phyloP scores from a whole-genome alignment of 1,140 invertebrate genomes.

The Brachionus sp. region DNA sequence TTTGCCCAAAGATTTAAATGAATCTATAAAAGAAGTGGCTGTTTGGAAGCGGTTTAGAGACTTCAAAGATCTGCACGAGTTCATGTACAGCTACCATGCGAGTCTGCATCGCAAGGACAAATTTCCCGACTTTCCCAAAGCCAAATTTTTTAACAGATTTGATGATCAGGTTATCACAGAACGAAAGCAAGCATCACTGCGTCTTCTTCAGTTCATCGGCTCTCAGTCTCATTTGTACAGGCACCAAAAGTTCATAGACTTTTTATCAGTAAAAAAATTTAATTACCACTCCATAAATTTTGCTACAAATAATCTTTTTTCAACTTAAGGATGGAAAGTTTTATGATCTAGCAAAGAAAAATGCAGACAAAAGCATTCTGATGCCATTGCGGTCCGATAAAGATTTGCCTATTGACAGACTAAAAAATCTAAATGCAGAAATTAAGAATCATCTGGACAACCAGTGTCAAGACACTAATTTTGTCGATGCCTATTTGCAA shows the following conservation, averaged over 20 bases:
- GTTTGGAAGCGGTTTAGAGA: conserved; percentile 41
- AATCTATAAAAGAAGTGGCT: conserved; percentile 24
- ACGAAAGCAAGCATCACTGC: not conserved
- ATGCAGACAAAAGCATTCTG: not conserved
- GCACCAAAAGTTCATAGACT: conserved; percentile 40
- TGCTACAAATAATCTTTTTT: not conserved
- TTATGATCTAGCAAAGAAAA: not conserved
- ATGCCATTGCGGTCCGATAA: not conserved
- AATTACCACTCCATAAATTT: too few species aligned
- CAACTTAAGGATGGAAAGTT: conserved; percentile 14
- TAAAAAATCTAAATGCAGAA: not conserved
- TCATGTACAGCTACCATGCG: conserved; percentile 14
- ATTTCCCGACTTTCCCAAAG: conserved; percentile 35
- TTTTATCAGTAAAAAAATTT: conserved; percentile 2
- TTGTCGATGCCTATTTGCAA: not conserved
- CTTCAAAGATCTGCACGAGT: not conserved
- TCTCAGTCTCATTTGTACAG: conserved; percentile 37
- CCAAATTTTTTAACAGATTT: conserved; percentile 33
- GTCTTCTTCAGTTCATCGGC: conserved; percentile 36
- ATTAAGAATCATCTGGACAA: not conserved
- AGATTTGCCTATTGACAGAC: not conserved
- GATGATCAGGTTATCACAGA: conserved; percentile 14
- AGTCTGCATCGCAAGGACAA: conserved; percentile 36
- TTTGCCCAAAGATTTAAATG: conserved; percentile 38
- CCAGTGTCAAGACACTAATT: not conserved